phyloP scores from a whole-genome alignment of 2,113 vertebrate genomes.

The Variabilichromis moorii region DNA sequence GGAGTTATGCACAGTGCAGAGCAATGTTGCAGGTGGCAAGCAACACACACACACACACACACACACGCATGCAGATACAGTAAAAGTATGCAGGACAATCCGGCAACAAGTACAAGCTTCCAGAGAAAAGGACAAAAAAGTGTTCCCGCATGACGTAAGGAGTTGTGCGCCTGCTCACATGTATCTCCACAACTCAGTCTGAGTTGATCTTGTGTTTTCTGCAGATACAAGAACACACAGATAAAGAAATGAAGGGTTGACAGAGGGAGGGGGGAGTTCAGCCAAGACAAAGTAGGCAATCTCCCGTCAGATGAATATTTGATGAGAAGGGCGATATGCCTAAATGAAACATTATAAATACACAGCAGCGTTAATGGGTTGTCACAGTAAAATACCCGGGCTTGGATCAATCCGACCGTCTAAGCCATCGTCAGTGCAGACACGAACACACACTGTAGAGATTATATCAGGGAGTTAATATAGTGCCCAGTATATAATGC shows the following conservation, averaged over 20 bases:
- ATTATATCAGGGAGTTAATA: conserved; percentile 3
- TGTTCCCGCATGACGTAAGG: neutral
- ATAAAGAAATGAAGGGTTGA: neutral
- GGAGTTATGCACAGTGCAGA: neutral
- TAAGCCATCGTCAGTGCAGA: neutral
- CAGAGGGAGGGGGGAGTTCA: neutral
- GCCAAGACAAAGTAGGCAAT: conserved; percentile 25
- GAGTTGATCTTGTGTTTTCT: neutral
- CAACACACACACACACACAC: neutral
- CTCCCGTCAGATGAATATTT: conserved; percentile 41
- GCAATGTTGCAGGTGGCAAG: neutral
- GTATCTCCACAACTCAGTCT: neutral
- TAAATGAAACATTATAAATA: conserved; percentile 38
- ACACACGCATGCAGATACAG: neutral
- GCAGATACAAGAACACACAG: neutral
- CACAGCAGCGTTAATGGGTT: conserved; percentile 4
- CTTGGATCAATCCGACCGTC: neutral
- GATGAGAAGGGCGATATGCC: conserved; percentile 37
- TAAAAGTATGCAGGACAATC: neutral
- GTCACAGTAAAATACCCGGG: neutral
- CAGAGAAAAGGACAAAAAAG: neutral
- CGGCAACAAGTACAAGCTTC: neutral
- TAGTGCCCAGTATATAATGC: neutral
- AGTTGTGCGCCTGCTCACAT: neutral
- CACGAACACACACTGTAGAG: neutral